Evolutionary conservation across 2,113 vertebrate genomes (phyloP).

Genomic region (Ochotona curzoniae): DNA sequence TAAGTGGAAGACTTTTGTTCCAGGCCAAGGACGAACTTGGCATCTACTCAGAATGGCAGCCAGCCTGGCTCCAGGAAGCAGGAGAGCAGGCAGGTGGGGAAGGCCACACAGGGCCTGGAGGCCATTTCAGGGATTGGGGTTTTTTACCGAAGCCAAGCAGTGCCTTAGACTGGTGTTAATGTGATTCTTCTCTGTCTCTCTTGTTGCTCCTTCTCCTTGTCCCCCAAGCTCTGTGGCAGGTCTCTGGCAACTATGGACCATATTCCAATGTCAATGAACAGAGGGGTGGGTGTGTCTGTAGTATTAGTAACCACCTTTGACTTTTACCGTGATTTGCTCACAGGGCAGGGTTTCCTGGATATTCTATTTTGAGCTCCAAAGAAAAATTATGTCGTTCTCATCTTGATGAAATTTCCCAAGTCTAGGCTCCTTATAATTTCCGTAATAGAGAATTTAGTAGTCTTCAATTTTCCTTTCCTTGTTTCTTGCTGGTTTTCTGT

Average conservation of each 20-base stretch:
- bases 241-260: neutral
- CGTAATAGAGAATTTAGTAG: constrained; percentile 35
- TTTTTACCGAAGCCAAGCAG: neutral
- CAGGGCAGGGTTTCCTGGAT: constrained; percentile 75
- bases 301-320: constrained; percentile 59
- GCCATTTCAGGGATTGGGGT: neutral
- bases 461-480: constrained; percentile 62
- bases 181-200: neutral
- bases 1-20: neutral
- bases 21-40: constrained; percentile 16
- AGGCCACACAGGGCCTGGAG: neutral
- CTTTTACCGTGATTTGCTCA: constrained; percentile 68
- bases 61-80: accelerated
- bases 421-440: constrained; percentile 66
- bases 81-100: neutral
- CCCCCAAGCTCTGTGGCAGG: neutral
- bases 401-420: constrained; percentile 77
- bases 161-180: neutral
- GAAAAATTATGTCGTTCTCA: constrained; percentile 70
- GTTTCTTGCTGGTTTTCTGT: neutral
- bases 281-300: constrained; percentile 27
- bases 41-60: neutral
- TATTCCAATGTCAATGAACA: constrained; percentile 52
- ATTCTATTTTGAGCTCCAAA: constrained; percentile 69
- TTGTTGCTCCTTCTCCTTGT: no score